Percentiles rank a stretch among this genome's conserved stretches.
Conservation (phyloP, 1,140 invertebrate genomes). For the Neodiprion fabricii region DNA sequence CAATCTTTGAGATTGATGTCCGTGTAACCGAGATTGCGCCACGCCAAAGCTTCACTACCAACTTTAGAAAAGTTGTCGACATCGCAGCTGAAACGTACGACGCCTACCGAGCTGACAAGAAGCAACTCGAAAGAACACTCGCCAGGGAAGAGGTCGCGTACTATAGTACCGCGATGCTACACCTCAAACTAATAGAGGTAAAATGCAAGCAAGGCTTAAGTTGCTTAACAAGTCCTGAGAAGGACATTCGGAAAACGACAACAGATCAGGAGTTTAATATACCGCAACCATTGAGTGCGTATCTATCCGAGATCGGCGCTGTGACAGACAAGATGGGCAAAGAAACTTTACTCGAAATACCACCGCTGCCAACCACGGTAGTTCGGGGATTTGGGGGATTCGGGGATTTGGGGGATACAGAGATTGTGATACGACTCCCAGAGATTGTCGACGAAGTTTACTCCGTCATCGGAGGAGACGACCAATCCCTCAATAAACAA, state of each 20-base stretch:
- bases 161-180: conserved; percentile 26
- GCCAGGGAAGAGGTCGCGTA: conserved; percentile 24
- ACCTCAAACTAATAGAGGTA: conserved; percentile 24
- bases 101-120: conserved; percentile 17
- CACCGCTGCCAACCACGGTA: too few species aligned
- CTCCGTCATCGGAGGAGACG: too few species aligned
- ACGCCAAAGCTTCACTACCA: conserved; percentile 25
- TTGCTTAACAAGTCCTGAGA: conserved; percentile 21
- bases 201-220: conserved; percentile 32
- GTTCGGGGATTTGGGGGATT: too few species aligned
- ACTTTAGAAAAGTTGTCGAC: conserved; percentile 18
- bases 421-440: too few species aligned
- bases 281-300: conserved; percentile 32
- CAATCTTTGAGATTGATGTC: conserved; percentile 31
- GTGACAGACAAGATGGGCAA: conserved; percentile 34
- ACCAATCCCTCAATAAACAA: too few species aligned
- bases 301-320: conserved; percentile 31
- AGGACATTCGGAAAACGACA: conserved; percentile 19
- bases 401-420: too few species aligned
- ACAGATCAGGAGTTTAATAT: conserved; percentile 32
- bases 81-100: conserved; percentile 27
- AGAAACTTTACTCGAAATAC: not conserved
- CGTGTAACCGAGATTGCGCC: conserved; percentile 30
- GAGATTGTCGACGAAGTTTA: too few species aligned
- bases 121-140: conserved; percentile 25